Evolutionary conservation across 2,113 vertebrate genomes (phyloP).

Genomic region (Melanostigma gelatinosum): DNA sequence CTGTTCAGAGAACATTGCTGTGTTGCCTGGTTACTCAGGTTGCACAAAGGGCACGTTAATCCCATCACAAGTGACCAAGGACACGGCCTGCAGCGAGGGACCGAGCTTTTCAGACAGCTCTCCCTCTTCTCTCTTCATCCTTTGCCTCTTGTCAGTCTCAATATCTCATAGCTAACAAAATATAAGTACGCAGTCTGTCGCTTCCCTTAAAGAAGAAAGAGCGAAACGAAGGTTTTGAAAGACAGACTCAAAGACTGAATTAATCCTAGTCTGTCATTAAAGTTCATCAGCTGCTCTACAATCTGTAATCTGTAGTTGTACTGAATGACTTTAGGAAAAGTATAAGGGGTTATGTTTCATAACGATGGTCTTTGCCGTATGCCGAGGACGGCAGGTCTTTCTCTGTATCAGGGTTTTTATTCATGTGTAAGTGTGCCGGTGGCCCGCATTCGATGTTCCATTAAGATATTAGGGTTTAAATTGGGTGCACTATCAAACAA

Average conservation of each 20-base stretch:
- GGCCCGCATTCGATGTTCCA: too few species aligned
- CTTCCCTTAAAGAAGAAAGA: background rate
- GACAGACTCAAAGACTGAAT: background rate
- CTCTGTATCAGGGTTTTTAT: too few species aligned
- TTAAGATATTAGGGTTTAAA: too few species aligned
- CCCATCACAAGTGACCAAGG: slow-evolving; percentile 61
- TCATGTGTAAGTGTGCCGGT: too few species aligned
- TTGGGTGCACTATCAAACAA: too few species aligned
- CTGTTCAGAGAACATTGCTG: slow-evolving; percentile 57
- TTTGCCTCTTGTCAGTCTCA: slow-evolving; percentile 11
- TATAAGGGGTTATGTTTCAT: too few species aligned
- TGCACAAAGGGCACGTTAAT: slow-evolving; percentile 67
- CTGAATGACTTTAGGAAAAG: background rate
- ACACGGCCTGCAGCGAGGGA: slow-evolving; percentile 14
- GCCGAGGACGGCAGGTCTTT: too few species aligned
- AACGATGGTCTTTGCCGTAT: too few species aligned
- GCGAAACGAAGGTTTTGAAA: background rate
- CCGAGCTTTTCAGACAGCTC: background rate
- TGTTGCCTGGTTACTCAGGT: slow-evolving; percentile 76
- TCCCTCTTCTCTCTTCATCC: background rate
- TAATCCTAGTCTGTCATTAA: background rate
- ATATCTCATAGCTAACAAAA: background rate
- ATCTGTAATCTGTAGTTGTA: background rate
- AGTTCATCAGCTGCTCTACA: background rate
- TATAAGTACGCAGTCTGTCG: background rate